A percentile compares a stretch with the other conserved stretches of the same genome.
Evolutionary conservation across 2,113 vertebrate genomes (phyloP).

Genomic region (crab-eating macaque (Macaca fascicularis)): T2T-MFA8v1.1 NC_088376.1:61760501-61761000

Average conservation of each 20-base stretch:
- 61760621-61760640: slow-evolving; percentile 61
- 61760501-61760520: slow-evolving; percentile 72
- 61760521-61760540: slow-evolving; percentile 62
- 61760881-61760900: slow-evolving; percentile 67
- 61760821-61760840: slow-evolving; percentile 75
- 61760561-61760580: slow-evolving; percentile 67
- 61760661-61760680: background rate
- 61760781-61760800: slow-evolving; percentile 77
- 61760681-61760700: slow-evolving; percentile 9
- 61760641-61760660: slow-evolving; percentile 69
- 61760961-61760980: slow-evolving; percentile 81
- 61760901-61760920: slow-evolving; percentile 45
- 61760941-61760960: slow-evolving; percentile 57
- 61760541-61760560: slow-evolving; percentile 51
- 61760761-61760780: slow-evolving; percentile 57
- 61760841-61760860: slow-evolving; percentile 61
- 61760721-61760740: slow-evolving; percentile 70
- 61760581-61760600: slow-evolving; percentile 76
- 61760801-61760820: slow-evolving; percentile 52
- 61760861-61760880: slow-evolving; percentile 76
- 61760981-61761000: slow-evolving; percentile 80
- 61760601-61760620: slow-evolving; percentile 80
- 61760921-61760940: slow-evolving; percentile 56
- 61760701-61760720: slow-evolving; percentile 72
- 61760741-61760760: slow-evolving; percentile 78